Percentiles rank a stretch among this genome's conserved stretches.
These are phyloP conservation scores for Amblyraja radiata DNA, from an alignment of 2,797 vertebrate species.

Conservation along the genomic window DNA sequence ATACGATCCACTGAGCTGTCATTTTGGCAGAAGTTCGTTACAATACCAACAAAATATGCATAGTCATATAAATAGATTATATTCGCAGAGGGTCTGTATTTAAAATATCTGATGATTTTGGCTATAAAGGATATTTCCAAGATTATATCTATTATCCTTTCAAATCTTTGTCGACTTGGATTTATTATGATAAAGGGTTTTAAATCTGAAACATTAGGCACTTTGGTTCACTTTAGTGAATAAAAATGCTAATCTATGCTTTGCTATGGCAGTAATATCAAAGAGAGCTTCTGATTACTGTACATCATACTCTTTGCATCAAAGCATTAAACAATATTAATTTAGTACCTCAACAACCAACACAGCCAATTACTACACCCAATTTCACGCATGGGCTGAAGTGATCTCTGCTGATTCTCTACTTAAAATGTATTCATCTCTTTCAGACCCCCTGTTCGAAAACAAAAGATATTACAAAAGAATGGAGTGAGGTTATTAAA, in stretches of 20 bases:
- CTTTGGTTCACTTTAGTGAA: slow-evolving; percentile 42
- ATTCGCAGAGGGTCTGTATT: not conserved
- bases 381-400: slow-evolving; percentile 49
- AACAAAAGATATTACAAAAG: slow-evolving; percentile 18
- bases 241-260: slow-evolving; percentile 49
- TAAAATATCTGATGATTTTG: slow-evolving; percentile 7
- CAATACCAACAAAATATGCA: not conserved
- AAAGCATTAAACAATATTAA: slow-evolving; percentile 43
- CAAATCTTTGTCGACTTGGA: slow-evolving; percentile 2
- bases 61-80: not conserved
- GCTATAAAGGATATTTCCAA: not conserved
- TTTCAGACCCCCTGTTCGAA: slow-evolving; percentile 3
- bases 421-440: slow-evolving; percentile 33
- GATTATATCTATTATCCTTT: not conserved
- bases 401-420: slow-evolving; percentile 40
- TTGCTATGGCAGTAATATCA: slow-evolving; percentile 44
- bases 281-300: slow-evolving; percentile 47
- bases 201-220: slow-evolving; percentile 14
- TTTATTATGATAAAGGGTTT: not conserved
- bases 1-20: not conserved
- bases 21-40: not conserved
- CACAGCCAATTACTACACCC: slow-evolving; percentile 50
- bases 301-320: slow-evolving; percentile 41
- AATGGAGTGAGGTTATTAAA: slow-evolving; percentile 28
- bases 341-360: slow-evolving; percentile 42